Percentiles rank a stretch among this genome's conserved stretches.
These are phyloP conservation scores for Caenorhabditis afra DNA, from an alignment of 2,888 invertebrate species.

Conservation along the genomic window DNA sequence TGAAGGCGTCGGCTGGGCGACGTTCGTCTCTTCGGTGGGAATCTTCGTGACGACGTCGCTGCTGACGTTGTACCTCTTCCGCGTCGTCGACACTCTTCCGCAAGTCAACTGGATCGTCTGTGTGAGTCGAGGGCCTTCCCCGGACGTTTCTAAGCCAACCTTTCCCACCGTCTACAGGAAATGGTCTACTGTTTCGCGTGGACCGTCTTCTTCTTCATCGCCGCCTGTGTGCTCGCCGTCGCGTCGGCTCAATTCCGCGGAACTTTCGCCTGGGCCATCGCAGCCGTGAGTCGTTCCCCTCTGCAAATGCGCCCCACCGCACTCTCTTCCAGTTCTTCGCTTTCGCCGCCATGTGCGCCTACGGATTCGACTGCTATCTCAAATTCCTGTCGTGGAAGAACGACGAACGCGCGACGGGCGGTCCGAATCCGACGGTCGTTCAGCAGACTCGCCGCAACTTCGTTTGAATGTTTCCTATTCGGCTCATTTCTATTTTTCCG, in stretches of 20 bases:
- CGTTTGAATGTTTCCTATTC: constrained; percentile 19
- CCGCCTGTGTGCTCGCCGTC: constrained; percentile 85
- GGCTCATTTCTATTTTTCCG: neutral
- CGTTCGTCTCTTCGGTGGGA: constrained; percentile 85
- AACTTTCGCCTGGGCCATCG: constrained; percentile 84
- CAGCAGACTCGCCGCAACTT: constrained; percentile 49
- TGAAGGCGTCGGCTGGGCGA: constrained; percentile 85
- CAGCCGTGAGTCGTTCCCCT: constrained; percentile 85
- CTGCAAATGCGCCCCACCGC: no score
- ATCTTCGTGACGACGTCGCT: constrained; percentile 90
- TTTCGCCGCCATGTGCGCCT: constrained; percentile 88
- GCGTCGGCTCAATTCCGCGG: constrained; percentile 71
- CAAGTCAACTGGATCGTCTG: constrained; percentile 91
- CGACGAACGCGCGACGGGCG: constrained; percentile 68
- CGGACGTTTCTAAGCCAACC: neutral
- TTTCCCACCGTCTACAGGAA: constrained; percentile 83
- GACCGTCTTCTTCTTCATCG: constrained; percentile 87
- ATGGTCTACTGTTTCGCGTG: constrained; percentile 87
- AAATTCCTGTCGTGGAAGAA: constrained; percentile 86
- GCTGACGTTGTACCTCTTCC: constrained; percentile 89
- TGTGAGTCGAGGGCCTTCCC: constrained; percentile 81
- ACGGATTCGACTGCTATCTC: constrained; percentile 88
- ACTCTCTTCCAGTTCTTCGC: constrained; percentile 87
- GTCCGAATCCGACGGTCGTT: constrained; percentile 49
- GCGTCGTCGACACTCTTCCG: constrained; percentile 89